Base-by-base conservation (phyloP, 2,888 invertebrate genomes). In the Margaritifera margaritifera region DNA sequence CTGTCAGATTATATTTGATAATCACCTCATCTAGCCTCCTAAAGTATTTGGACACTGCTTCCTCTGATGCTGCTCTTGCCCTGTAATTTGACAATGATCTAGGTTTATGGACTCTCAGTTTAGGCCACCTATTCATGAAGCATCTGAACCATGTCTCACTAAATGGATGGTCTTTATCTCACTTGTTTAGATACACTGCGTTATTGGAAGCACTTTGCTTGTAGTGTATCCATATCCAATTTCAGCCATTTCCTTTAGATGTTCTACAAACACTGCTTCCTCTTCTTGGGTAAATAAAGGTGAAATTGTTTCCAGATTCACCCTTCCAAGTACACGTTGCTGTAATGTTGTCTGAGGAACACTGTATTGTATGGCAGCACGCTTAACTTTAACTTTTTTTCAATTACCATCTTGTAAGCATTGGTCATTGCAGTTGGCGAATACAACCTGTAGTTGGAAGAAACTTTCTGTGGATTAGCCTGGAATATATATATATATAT, bases 171-270 rank as follows among this genome's bases (percentile, higher is more conserved):
- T 54, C 56, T 24, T 22, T 42, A 24, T 68, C 64, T 0, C 69
- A 52, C 31, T 62, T 57, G 1, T 50, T 42, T 1, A 64, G 25
- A 22, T 31, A 57, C 22, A 62, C 20, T 0, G 64, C 65, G 62
- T 62, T 65, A 20, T 65, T 65, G n/a, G n/a, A n/a, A n/a, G n/a
- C n/a, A 71, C 64, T 55, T 68, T 68, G 11, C 19, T 58, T 22
- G 25, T 11, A 20, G 60, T 54, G 50, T 62, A 68, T 1, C 71
- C 70, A 53, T 66, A 66, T 5, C 70, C 70, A 31, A 61, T 6
- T 6, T 1, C 15, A 4, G 71, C 51, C 68, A 71, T 68, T 20
- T 25, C 22, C 22, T 61, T 57, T 19, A 59, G 22, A 55, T 55
- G 60, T 4, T 64, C 24, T 0, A 68, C 64, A 58, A 68, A 55